These are phyloP conservation scores for Pituophis catenifer DNA, from an alignment of 2,113 vertebrate species.

Conservation along the genomic window DNA sequence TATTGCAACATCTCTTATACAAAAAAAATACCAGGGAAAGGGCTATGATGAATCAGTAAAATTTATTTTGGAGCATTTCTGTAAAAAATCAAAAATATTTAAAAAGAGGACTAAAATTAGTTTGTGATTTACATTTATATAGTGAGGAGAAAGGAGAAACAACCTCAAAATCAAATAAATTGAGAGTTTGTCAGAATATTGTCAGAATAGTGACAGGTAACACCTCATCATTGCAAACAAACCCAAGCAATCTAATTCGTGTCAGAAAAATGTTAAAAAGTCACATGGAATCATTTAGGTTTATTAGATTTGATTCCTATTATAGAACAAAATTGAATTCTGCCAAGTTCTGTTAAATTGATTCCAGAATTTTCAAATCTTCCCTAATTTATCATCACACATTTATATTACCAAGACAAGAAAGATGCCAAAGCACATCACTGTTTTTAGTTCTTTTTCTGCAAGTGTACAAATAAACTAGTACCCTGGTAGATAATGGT, in stretches of 20 bases:
- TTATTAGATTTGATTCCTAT: slow-evolving; percentile 30
- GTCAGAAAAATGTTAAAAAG: not conserved
- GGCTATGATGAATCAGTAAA: not conserved
- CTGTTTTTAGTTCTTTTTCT: not conserved
- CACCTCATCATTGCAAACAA: not conserved
- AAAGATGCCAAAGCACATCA: slow-evolving; percentile 11
- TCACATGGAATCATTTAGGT: slow-evolving; percentile 19
- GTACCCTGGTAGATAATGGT: not conserved
- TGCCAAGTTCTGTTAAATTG: slow-evolving; percentile 42
- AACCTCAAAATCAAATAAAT: not conserved
- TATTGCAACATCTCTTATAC: not conserved
- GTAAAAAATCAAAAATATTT: not conserved
- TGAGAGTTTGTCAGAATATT: not conserved
- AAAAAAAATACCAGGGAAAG: not conserved
- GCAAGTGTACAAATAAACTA: not conserved
- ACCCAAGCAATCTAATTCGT: slow-evolving; percentile 20
- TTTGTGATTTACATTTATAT: not conserved
- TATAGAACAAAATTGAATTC: slow-evolving; percentile 45
- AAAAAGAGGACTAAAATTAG: not conserved
- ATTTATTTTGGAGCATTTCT: not conserved
- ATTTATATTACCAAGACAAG: slow-evolving; percentile 28
- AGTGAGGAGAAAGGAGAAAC: not conserved
- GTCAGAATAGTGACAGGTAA: not conserved
- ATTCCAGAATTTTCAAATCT: slow-evolving; percentile 35
- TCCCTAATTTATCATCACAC: slow-evolving; percentile 1